Evolutionary conservation across 2,113 vertebrate species (phyloP).

Genomic region (Rhodinocichla rosea): DNA sequence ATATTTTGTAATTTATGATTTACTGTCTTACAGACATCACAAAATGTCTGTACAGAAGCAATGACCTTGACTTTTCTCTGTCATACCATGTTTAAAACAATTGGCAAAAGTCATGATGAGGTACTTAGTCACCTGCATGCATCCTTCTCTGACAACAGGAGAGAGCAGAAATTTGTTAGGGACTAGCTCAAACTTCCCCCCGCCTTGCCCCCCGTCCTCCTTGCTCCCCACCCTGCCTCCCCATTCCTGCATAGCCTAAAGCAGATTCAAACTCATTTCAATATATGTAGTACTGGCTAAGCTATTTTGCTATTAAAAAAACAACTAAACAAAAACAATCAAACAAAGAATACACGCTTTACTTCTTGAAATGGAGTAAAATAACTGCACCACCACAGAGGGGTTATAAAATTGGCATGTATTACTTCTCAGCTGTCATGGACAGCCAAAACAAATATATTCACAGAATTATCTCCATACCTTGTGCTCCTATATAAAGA

Average conservation of each 20-base stretch:
- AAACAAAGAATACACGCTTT: not conserved
- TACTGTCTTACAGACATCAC: not conserved
- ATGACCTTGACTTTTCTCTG: not conserved
- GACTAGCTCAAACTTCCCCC: not conserved
- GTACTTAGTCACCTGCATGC: not conserved
- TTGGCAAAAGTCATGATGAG: not conserved
- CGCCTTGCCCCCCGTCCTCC: no score
- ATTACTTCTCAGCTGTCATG: constrained; percentile 12
- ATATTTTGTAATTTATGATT: not conserved
- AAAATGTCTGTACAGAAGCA: not conserved
- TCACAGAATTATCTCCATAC: not conserved
- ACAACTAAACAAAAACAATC: no score
- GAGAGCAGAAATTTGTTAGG: not conserved
- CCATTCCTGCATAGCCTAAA: not conserved
- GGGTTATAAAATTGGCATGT: not conserved
- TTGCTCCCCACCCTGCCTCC: not conserved
- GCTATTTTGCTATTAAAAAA: not conserved
- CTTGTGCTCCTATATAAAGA: not conserved
- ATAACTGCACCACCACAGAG: not conserved
- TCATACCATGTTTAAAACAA: not conserved
- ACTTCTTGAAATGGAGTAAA: constrained; percentile 6
- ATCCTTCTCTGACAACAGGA: not conserved
- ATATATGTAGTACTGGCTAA: not conserved
- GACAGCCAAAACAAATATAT: constrained; percentile 7
- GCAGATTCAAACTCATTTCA: not conserved